These are phyloP conservation scores for Vanessa cardui DNA, from an alignment of 2,888 invertebrate species.

Conservation along the genomic window DNA sequence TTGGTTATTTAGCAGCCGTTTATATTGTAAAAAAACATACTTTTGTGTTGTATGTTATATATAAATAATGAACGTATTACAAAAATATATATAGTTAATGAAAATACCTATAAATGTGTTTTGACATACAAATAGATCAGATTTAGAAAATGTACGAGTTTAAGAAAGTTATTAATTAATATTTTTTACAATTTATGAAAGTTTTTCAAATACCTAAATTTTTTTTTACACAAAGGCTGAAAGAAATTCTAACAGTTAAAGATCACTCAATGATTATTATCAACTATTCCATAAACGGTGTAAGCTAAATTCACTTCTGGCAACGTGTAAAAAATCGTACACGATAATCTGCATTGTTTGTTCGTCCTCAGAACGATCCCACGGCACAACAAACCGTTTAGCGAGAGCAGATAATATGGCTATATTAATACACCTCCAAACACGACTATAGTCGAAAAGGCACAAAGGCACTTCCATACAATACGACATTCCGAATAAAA, in stretches of 20 bases:
- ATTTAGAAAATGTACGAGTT: no score
- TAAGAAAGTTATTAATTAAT: no score
- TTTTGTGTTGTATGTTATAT: no score
- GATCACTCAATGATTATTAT: not conserved
- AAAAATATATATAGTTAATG: no score
- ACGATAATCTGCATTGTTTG: slow-evolving; percentile 38
- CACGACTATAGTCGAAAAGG: slow-evolving; percentile 75
- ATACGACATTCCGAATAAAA: slow-evolving; percentile 61
- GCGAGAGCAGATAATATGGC: slow-evolving; percentile 61
- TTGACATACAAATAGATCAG: no score
- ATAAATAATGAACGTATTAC: no score
- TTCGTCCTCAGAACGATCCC: slow-evolving; percentile 53
- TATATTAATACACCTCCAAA: slow-evolving; percentile 69
- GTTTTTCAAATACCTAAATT: no score
- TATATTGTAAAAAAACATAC: not conserved
- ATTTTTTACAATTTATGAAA: no score
- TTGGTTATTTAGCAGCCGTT: not conserved
- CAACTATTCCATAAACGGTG: not conserved
- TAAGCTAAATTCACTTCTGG: not conserved
- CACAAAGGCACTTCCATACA: slow-evolving; percentile 75
- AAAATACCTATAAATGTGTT: no score
- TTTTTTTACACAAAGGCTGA: no score
- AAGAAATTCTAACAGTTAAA: no score
- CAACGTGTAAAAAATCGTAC: slow-evolving; percentile 25
- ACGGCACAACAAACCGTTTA: slow-evolving; percentile 55